Percentiles rank a stretch among this genome's conserved stretches.
phyloP scores from a whole-genome alignment of 2,888 invertebrate genomes.

The Azorinus chamasolen region DNA sequence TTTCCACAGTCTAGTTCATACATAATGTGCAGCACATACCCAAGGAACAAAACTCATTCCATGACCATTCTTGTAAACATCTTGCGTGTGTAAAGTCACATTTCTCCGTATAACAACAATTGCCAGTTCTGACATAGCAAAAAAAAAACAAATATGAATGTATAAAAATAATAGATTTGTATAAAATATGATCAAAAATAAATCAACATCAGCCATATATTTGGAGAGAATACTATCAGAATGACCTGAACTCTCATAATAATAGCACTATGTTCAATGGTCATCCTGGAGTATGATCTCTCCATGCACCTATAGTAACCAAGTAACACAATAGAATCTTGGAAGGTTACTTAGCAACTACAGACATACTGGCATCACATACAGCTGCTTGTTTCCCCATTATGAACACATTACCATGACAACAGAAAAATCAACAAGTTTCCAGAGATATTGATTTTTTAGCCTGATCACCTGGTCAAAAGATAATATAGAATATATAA shows the following conservation, averaged over 20 bases:
- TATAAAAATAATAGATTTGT: slow-evolving; percentile 84
- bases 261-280: too few species aligned
- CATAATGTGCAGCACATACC: slow-evolving; percentile 4
- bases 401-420: slow-evolving; percentile 59
- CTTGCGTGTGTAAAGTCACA: slow-evolving; percentile 67
- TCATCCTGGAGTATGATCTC: background rate
- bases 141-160: slow-evolving; percentile 78
- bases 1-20: background rate
- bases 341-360: slow-evolving; percentile 14
- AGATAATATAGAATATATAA: too few species aligned
- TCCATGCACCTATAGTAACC: slow-evolving; percentile 7
- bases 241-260: too few species aligned
- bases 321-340: background rate
- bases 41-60: slow-evolving; percentile 24
- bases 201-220: slow-evolving; percentile 68
- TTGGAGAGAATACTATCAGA: too few species aligned
- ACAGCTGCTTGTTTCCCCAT: slow-evolving; percentile 64
- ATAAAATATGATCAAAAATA: slow-evolving; percentile 82
- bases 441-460: too few species aligned
- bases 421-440: background rate
- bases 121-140: slow-evolving; percentile 69
- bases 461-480: too few species aligned
- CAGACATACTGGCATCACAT: slow-evolving; percentile 56
- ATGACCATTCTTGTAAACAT: slow-evolving; percentile 28
- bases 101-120: slow-evolving; percentile 60